Evolutionary conservation across 1,140 invertebrate species (phyloP).

Genomic region (Pentalonia nigronervosa): DNA sequence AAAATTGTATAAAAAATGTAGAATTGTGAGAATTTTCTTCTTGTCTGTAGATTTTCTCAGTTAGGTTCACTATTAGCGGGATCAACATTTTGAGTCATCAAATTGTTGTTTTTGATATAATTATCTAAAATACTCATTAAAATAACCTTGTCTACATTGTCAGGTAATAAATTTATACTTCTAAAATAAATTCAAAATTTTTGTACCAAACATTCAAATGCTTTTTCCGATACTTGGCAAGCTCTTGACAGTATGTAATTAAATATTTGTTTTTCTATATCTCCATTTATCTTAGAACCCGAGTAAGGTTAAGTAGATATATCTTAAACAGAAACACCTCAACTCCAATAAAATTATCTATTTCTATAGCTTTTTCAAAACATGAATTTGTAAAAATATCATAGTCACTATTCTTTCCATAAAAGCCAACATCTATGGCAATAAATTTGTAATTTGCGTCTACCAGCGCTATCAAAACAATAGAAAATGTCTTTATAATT

Average conservation of each 20-base stretch:
- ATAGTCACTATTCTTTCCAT: constrained; percentile 64
- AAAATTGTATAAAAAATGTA: constrained; percentile 55
- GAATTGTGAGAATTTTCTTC: constrained; percentile 17
- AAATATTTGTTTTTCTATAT: constrained; percentile 61
- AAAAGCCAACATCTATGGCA: constrained; percentile 64
- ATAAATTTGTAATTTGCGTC: constrained; percentile 49
- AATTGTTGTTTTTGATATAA: background rate
- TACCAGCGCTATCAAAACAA: constrained; percentile 62
- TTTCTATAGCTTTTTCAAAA: constrained; percentile 62
- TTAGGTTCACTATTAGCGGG: background rate
- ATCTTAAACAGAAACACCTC: constrained; percentile 64
- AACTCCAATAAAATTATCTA: constrained; percentile 64
- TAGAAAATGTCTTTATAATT: constrained; percentile 67
- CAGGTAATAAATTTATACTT: constrained; percentile 58
- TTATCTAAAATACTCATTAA: constrained; percentile 46
- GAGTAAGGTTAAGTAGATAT: constrained; percentile 64
- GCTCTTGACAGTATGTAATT: constrained; percentile 65
- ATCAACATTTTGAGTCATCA: background rate
- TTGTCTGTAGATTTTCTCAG: background rate
- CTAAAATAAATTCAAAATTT: constrained; percentile 59
- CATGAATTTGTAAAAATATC: constrained; percentile 62
- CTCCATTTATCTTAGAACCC: constrained; percentile 36
- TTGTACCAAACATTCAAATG: constrained; percentile 63
- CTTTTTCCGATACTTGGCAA: constrained; percentile 64
- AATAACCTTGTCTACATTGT: constrained; percentile 58